A percentile compares a stretch with the other conserved stretches of the same genome.
These are phyloP conservation scores for Loris lydekkerianus DNA, from an alignment of 2,797 vertebrate species.

Conservation along the genomic window DNA sequence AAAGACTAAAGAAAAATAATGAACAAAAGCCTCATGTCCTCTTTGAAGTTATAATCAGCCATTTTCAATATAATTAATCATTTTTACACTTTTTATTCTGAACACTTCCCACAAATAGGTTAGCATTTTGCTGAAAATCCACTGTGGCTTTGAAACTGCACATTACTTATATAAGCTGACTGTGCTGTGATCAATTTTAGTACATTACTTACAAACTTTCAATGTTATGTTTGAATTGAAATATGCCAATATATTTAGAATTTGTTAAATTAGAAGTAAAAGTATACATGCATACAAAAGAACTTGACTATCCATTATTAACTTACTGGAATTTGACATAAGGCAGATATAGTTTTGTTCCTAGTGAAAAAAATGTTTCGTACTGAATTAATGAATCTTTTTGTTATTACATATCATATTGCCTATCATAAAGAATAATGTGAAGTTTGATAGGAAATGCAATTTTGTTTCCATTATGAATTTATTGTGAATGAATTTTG, in stretches of 20 bases:
- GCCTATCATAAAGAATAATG: not conserved
- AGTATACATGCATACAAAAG: not conserved
- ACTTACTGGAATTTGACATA: not conserved
- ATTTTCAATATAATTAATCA: not conserved
- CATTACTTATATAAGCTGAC: not conserved
- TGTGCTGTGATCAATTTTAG: not conserved
- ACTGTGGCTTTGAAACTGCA: not conserved
- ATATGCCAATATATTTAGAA: not conserved
- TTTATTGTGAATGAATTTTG: conserved; percentile 13
- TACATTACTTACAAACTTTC: not conserved
- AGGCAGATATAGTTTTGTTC: not conserved
- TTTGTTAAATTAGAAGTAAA: not conserved
- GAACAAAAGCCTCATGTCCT: not conserved
- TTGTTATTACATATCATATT: not conserved
- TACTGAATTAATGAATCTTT: conserved; percentile 18
- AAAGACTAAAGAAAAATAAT: conserved; percentile 4
- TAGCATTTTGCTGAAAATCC: not conserved
- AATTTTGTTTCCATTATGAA: conserved; percentile 37
- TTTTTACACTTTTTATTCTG: not conserved
- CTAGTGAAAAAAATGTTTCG: not conserved
- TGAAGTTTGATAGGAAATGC: not conserved
- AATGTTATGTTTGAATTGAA: not conserved
- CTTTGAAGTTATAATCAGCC: not conserved
- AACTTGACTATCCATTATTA: not conserved
- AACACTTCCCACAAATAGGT: not conserved